phyloP scores from a whole-genome alignment of 2,888 invertebrate species.

The Phaedon cochleariae region DNA sequence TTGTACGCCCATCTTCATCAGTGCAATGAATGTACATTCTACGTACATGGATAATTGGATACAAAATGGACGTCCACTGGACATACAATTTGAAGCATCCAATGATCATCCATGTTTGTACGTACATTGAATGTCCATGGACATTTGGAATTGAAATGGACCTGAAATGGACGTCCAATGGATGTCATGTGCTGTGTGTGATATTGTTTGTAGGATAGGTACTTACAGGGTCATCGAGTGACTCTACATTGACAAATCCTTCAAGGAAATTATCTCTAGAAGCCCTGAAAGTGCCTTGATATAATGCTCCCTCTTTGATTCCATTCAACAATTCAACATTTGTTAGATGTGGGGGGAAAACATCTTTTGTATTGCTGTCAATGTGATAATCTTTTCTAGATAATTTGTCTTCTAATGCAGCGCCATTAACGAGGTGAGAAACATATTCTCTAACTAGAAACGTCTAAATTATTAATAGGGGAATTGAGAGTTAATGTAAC shows the following conservation, averaged over 20 bases:
- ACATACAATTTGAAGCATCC: too few species aligned
- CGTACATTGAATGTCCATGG: too few species aligned
- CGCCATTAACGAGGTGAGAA: constrained; percentile 70
- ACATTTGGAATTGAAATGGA: too few species aligned
- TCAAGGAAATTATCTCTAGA: constrained; percentile 95
- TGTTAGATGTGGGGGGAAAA: constrained; percentile 87
- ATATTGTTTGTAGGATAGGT: too few species aligned
- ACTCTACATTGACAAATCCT: constrained; percentile 84
- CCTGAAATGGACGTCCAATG: too few species aligned
- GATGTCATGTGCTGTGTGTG: too few species aligned
- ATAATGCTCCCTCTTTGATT: constrained; percentile 76
- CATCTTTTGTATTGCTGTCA: constrained; percentile 69
- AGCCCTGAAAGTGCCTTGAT: constrained; percentile 85
- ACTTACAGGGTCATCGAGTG: constrained; percentile 80
- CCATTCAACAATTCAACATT: constrained; percentile 81
- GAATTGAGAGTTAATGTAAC: too few species aligned
- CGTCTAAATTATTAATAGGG: background rate
- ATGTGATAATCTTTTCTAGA: constrained; percentile 72
- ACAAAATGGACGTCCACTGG: too few species aligned
- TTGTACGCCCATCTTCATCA: too few species aligned
- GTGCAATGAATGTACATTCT: too few species aligned
- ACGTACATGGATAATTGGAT: too few species aligned
- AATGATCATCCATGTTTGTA: too few species aligned
- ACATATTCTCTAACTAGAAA: constrained; percentile 79
- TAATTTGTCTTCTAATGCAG: constrained; percentile 83